Evolutionary conservation across 2,797 vertebrate species (phyloP).

Genomic region (Catamblyrhynchus diadema): DNA sequence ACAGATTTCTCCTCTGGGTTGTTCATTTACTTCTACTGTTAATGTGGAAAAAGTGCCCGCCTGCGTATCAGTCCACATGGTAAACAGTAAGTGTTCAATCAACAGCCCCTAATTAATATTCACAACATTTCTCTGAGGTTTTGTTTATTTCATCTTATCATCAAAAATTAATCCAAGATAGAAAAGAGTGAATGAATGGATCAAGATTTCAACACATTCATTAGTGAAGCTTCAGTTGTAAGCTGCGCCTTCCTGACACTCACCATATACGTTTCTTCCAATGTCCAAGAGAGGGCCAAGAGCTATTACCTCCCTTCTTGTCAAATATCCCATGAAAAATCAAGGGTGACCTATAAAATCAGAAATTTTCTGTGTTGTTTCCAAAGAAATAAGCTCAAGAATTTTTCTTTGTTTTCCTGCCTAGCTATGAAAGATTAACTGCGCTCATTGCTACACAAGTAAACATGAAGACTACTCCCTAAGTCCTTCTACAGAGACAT

Average conservation of each 20-base stretch:
- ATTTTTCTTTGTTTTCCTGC: not conserved
- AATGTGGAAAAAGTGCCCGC: not conserved
- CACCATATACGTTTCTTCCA: not conserved
- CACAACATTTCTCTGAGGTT: not conserved
- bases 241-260: not conserved
- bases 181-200: not conserved
- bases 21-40: not conserved
- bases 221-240: not conserved
- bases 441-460: not conserved
- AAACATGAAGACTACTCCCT: not conserved
- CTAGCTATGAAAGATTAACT: not conserved
- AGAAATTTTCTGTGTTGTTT: not conserved
- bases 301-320: not conserved
- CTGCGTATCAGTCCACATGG: not conserved
- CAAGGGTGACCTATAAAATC: not conserved
- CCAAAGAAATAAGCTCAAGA: not conserved
- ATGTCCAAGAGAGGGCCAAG: not conserved
- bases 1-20: not conserved
- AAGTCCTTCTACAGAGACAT: not conserved
- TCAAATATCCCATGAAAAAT: not conserved
- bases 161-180: not conserved
- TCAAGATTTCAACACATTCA: not conserved
- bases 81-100: not conserved
- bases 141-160: not conserved
- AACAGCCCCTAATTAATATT: not conserved